Base-by-base conservation (phyloP, 2,888 invertebrate genomes). In the Belgica antarctica region DNA sequence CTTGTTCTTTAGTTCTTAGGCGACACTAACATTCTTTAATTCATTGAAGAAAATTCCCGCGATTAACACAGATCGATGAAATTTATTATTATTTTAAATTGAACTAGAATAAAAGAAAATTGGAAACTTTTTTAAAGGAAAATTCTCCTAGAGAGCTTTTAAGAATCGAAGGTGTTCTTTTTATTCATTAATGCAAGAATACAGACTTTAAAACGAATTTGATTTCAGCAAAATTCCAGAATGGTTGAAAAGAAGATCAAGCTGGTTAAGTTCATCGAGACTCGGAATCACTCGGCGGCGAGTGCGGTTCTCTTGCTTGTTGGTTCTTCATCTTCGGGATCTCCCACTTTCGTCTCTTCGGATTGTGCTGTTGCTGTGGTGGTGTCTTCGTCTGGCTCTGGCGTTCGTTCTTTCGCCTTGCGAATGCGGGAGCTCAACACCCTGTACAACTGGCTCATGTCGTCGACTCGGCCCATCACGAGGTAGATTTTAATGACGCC, bases 401-500 rank as follows among this genome's bases (percentile, higher is more conserved):
- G 72, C 36, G 75, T 73, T 22, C 77, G 74, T 3, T 59, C 22
- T 25, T 59, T 59, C 75, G 79, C 81, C 71, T 75, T 81, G 72
- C 83, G 81, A 72, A 87, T 81, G 72, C 88, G 81, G 68, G 81
- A 83, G 72, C 86, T 82, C 71, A 90, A 77, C n/a, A 86, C 83
- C 74, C 82, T 82, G 76, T 85, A 83, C 62, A 90, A 78, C 74
- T 85, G 84, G 73, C 86, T 87, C 27, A 87, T 85, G 76, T 90
- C 89, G 73, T 87, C 87, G 57, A 62, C 28, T 19, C 66, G 47
- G 12, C 70, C 90, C 88, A 89, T 89, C 59, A 93, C 86, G 70
- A 95, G 86, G 78, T 91, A 96, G 73, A 96, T 88, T 81, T 91
- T 91, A 72, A 95, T 85, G 75, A 90, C 89, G 52, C 90, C 90